A percentile compares a stretch with the other conserved stretches of the same genome.
These are phyloP conservation scores for Carassius carassius DNA, from an alignment of 2,113 vertebrate species.

Conservation along the genomic window DNA sequence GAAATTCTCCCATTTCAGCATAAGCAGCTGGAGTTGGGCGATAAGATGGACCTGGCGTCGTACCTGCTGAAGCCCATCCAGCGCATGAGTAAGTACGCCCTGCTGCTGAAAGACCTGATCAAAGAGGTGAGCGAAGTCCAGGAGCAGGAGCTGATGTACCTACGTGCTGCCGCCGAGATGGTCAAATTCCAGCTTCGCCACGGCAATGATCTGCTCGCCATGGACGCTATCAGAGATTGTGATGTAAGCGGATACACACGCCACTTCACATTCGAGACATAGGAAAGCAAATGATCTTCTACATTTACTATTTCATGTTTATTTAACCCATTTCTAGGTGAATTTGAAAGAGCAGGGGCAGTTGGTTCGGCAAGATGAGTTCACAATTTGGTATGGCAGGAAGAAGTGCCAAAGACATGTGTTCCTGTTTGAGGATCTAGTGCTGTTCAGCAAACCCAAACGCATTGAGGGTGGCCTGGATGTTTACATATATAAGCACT, in stretches of 20 bases:
- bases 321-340: constrained; percentile 69
- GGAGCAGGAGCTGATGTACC: constrained; percentile 85
- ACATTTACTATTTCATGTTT: neutral
- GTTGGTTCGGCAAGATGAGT: constrained; percentile 84
- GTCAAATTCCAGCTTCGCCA: constrained; percentile 96
- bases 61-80: constrained; percentile 96
- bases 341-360: constrained; percentile 89
- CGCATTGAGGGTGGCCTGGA: constrained; percentile 78
- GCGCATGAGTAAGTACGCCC: constrained; percentile 94
- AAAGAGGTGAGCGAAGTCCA: constrained; percentile 87
- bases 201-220: constrained; percentile 93
- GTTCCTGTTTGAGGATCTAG: constrained; percentile 86
- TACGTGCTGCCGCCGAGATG: constrained; percentile 87
- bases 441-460: constrained; percentile 89
- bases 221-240: constrained; percentile 95
- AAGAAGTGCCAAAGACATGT: constrained; percentile 81
- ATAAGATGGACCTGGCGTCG: constrained; percentile 95
- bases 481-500: constrained; percentile 84
- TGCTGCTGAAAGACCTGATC: constrained; percentile 92
- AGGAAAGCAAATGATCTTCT: neutral
- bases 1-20: constrained; percentile 71
- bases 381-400: constrained; percentile 79
- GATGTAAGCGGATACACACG: constrained; percentile 77
- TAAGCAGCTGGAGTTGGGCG: constrained; percentile 89
- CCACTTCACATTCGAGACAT: neutral